Evolutionary conservation across 2,113 vertebrate species (phyloP).

Genomic region (Epinephelus moara): DNA sequence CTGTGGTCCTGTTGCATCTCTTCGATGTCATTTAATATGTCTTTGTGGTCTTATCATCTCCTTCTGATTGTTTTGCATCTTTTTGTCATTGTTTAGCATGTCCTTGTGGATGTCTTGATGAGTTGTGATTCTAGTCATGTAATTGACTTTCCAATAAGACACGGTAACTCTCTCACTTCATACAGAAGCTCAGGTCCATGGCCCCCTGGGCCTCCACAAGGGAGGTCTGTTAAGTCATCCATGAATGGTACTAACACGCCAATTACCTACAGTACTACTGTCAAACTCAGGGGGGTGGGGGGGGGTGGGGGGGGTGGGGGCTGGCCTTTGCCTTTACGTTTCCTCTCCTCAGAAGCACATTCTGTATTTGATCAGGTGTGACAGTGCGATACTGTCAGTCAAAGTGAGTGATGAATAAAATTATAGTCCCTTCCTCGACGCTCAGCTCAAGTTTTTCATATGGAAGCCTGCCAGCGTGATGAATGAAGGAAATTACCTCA

Average conservation of each 20-base stretch:
- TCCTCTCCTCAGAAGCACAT: conserved; percentile 2
- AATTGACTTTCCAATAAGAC: not conserved
- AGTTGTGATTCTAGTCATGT: not conserved
- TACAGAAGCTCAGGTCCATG: not conserved
- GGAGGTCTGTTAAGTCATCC: not conserved
- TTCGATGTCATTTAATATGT: too few species aligned
- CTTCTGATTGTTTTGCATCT: too few species aligned
- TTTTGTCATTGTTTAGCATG: not conserved
- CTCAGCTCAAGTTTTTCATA: not conserved
- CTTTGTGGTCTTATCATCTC: not conserved
- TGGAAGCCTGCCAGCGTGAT: not conserved
- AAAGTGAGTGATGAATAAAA: conserved; percentile 24
- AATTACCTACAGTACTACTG: not conserved
- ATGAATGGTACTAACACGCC: not conserved
- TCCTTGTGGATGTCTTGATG: too few species aligned
- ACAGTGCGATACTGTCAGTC: conserved; percentile 11
- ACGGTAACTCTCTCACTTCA: not conserved
- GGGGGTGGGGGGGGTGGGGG: not conserved
- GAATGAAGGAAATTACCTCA: conserved; percentile 28
- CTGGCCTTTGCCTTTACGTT: not conserved
- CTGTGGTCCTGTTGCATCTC: too few species aligned
- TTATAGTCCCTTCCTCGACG: not conserved
- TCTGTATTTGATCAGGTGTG: conserved; percentile 29
- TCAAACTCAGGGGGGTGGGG: not conserved
- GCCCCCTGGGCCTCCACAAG: too few species aligned